Percentiles rank a stretch among this genome's conserved stretches.
Conservation (phyloP, 1,140 invertebrate species). For the Coboldia fuscipes region DNA sequence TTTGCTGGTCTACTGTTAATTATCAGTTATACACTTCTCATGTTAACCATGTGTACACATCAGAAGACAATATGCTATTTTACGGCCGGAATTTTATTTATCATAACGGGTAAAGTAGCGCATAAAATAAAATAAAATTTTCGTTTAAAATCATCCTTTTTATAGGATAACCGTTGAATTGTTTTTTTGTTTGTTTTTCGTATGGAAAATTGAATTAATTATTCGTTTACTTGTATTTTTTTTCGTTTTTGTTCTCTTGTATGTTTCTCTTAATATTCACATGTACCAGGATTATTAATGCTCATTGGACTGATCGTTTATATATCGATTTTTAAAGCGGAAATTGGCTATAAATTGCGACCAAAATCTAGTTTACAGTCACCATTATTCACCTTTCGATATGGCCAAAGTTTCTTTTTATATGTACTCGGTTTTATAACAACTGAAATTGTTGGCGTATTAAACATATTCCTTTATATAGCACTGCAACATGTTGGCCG, state of each 20-base stretch:
- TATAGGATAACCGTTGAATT: no score
- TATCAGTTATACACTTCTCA: constrained; percentile 36
- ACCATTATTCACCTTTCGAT: constrained; percentile 62
- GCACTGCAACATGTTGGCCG: constrained; percentile 34
- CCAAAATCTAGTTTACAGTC: constrained; percentile 53
- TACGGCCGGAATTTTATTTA: constrained; percentile 40
- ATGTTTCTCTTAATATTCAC: neutral
- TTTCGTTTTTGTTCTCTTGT: neutral
- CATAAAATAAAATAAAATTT: constrained; percentile 5
- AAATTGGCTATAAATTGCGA: constrained; percentile 65
- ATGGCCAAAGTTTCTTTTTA: constrained; percentile 69
- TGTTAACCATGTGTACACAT: constrained; percentile 33
- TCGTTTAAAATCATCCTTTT: constrained; percentile 3
- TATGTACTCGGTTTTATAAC: constrained; percentile 66
- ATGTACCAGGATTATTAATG: constrained; percentile 57
- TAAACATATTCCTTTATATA: constrained; percentile 71
- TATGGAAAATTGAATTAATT: neutral
- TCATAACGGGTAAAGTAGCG: constrained; percentile 29
- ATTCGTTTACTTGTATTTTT: neutral
- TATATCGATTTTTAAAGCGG: constrained; percentile 78
- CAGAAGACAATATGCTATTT: constrained; percentile 35
- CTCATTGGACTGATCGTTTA: constrained; percentile 76
- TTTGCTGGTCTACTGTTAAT: constrained; percentile 34
- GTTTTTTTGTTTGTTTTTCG: neutral
- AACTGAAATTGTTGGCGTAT: constrained; percentile 62